These are phyloP conservation scores for Hydrolagus colliei DNA, from an alignment of 2,797 vertebrate genomes.

Conservation along the genomic window DNA sequence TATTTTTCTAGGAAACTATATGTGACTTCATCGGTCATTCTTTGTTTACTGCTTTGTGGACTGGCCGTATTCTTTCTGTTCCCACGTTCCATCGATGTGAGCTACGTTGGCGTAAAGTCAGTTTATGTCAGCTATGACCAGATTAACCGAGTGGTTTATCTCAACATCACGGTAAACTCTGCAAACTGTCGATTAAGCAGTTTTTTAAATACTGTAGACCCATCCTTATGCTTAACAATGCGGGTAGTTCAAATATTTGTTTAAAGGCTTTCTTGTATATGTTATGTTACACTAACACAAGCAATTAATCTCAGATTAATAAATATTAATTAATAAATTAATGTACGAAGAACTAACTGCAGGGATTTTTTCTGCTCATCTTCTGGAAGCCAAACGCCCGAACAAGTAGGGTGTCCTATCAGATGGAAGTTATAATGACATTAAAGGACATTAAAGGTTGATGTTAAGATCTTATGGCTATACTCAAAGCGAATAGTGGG, in stretches of 20 bases:
- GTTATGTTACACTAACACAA: too few species aligned
- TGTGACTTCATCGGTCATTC: conserved; percentile 78
- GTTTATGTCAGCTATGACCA: conserved; percentile 79
- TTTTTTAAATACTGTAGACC: too few species aligned
- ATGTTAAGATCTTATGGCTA: too few species aligned
- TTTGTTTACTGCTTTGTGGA: conserved; percentile 86
- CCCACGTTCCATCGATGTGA: conserved; percentile 85
- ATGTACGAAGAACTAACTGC: too few species aligned
- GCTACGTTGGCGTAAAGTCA: conserved; percentile 87
- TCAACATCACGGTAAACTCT: conserved; percentile 84
- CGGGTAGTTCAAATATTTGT: not conserved
- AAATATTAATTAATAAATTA: too few species aligned
- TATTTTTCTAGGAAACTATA: conserved; percentile 78
- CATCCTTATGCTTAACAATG: not conserved
- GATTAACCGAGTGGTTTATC: conserved; percentile 72
- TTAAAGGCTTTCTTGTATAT: not conserved
- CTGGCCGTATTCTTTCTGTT: conserved; percentile 93
- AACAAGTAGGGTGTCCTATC: too few species aligned
- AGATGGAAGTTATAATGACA: too few species aligned
- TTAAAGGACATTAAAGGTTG: too few species aligned
- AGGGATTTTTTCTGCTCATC: too few species aligned
- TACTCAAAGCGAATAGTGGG: too few species aligned
- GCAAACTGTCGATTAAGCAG: not conserved
- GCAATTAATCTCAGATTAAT: too few species aligned
- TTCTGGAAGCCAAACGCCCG: too few species aligned